Evolutionary conservation across 2,797 vertebrate species (phyloP).

Genomic region (Odontamblyopus lacepedii): DNA sequence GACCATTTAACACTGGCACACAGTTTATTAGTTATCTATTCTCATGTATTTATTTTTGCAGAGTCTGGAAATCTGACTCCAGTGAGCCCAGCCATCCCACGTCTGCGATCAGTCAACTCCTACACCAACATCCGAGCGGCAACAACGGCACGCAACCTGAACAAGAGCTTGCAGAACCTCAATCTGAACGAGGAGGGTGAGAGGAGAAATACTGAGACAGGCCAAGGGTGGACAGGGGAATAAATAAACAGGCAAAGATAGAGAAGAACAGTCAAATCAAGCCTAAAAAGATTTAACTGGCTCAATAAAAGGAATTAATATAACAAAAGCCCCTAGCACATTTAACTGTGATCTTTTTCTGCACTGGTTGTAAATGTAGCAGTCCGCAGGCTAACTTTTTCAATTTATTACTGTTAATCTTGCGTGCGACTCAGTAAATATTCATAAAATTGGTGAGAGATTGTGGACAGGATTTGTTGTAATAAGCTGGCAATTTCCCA

Average conservation of each 20-base stretch:
- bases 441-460: conserved; percentile 6
- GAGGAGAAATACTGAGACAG: background rate
- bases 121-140: conserved; percentile 95
- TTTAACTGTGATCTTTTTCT: conserved; percentile 9
- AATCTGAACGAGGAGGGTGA: conserved; percentile 92
- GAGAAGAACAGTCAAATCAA: conserved; percentile 12
- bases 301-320: conserved; percentile 14
- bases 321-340: background rate
- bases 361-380: conserved; percentile 1
- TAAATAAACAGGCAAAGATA: conserved; percentile 9
- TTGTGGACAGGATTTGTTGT: conserved; percentile 11
- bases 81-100: conserved; percentile 87
- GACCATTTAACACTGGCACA: too few species aligned
- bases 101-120: conserved; percentile 93
- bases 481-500: conserved; percentile 9
- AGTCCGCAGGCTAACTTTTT: conserved; percentile 8
- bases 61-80: conserved; percentile 92
- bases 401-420: conserved; percentile 13
- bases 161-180: conserved; percentile 98
- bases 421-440: conserved; percentile 6
- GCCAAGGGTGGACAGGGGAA: background rate
- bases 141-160: conserved; percentile 88
- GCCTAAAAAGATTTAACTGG: conserved; percentile 19
- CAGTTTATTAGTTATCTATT: too few species aligned
- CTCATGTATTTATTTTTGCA: conserved; percentile 43